Percentiles rank a stretch among this genome's conserved stretches.
phyloP scores from a whole-genome alignment of 2,888 invertebrate genomes.

The Heliconius ethilla region DNA sequence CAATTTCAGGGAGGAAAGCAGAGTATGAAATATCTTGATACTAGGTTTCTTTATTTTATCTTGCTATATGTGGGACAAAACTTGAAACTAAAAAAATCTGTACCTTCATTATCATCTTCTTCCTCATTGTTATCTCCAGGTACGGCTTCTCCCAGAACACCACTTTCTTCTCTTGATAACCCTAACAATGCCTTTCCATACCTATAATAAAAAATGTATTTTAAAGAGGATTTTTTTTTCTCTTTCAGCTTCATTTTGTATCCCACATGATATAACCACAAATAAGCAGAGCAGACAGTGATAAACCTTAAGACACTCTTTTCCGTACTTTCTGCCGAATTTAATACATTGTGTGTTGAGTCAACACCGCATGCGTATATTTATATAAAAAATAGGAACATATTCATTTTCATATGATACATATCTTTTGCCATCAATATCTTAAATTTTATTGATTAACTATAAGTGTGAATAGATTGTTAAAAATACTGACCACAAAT shows the following conservation, averaged over 20 bases:
- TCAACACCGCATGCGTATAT: too few species aligned
- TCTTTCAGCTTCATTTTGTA: too few species aligned
- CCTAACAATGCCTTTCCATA: constrained; percentile 87
- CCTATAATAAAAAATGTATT: constrained; percentile 54
- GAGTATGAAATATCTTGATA: neutral
- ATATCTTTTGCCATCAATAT: too few species aligned
- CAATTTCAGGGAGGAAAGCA: neutral
- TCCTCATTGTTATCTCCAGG: constrained; percentile 83
- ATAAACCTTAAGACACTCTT: too few species aligned
- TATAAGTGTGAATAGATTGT: neutral
- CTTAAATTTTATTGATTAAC: too few species aligned
- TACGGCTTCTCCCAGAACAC: constrained; percentile 89
- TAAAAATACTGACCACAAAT: constrained; percentile 86
- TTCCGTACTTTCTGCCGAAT: too few species aligned
- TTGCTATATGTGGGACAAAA: neutral
- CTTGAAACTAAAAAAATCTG: neutral
- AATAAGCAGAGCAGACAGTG: too few species aligned
- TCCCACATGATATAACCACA: too few species aligned
- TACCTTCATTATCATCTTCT: constrained; percentile 76
- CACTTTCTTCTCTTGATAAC: constrained; percentile 91
- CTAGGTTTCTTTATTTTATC: neutral
- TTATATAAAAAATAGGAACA: too few species aligned
- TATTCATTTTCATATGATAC: too few species aligned
- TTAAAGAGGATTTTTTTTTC: too few species aligned
- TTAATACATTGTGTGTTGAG: too few species aligned